Base-by-base conservation (phyloP, 2,113 vertebrate genomes). In the Melanocharis versteri region DNA sequence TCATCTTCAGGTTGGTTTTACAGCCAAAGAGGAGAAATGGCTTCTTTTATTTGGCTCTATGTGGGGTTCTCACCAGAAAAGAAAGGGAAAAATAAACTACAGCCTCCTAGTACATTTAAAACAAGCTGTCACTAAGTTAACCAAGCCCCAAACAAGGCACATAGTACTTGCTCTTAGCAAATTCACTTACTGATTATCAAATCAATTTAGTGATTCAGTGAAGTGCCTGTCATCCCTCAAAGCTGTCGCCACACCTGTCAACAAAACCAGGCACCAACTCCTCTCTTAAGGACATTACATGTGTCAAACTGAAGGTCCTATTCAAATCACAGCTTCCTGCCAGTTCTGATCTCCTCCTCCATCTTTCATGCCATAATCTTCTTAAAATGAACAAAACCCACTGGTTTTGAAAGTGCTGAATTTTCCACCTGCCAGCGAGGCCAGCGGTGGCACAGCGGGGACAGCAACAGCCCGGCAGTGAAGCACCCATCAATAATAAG, bases 261-360 rank as follows among this genome's bases (percentile, higher is more conserved):
- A 94, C 92, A 91, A 91, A 98, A 90, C 60, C 94, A 94, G 91
- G 77, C 45, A 21, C 91, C 0, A 3, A 61, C 90, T 75, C 73
- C 88, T 83, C 78, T 97, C 96, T 95, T 93, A 97, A 93, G 92
- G 95, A 97, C 93, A 91, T 91, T 96, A 97, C 83, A 83, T 20
- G 42, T 70, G 93, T 97, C 97, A 97, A 91, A 97, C 60, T 95
- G 97, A 96, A 98, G 87, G 95, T 89, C 92, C 94, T 93, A 94
- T 95, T 98, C 97, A 97, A 97, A 98, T 97, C 84, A 94, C 80
- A 96, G 84, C 72, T 95, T 92, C 91, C 94, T 98, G 97, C 93
- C 97, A 94, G 69, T 76, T 94, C 91, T 92, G 83, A 97, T 97
- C 89, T 95, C 73, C 72, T 54, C 40, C 39, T 93, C 85, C 78